These are phyloP conservation scores for Leucoptera coffeella DNA, from an alignment of 2,888 invertebrate genomes.

Conservation along the genomic window DNA sequence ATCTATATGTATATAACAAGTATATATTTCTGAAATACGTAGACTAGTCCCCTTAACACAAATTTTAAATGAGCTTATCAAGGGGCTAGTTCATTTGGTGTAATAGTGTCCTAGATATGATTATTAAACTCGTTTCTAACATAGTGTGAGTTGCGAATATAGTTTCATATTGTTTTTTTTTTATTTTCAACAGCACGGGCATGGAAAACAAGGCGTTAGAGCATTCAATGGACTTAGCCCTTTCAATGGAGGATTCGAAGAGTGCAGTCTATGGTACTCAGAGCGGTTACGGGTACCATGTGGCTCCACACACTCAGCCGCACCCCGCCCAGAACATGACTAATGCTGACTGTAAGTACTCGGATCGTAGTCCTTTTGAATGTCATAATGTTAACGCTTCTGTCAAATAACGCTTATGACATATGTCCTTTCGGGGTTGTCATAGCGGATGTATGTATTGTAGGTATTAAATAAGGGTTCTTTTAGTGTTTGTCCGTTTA, in stretches of 20 bases:
- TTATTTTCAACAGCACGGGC: slow-evolving; percentile 35
- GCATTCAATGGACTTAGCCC: slow-evolving; percentile 78
- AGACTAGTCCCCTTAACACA: neutral
- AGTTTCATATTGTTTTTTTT: neutral
- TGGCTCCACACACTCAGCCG: slow-evolving; percentile 61
- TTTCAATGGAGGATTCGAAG: slow-evolving; percentile 81
- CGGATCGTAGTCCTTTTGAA: too few species aligned
- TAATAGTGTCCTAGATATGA: too few species aligned
- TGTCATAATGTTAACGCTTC: too few species aligned
- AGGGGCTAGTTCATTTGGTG: too few species aligned
- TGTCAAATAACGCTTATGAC: too few species aligned
- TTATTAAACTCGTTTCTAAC: too few species aligned
- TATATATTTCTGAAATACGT: neutral
- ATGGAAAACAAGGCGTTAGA: slow-evolving; percentile 90
- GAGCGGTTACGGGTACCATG: slow-evolving; percentile 81
- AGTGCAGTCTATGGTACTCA: slow-evolving; percentile 78
- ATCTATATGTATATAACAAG: too few species aligned
- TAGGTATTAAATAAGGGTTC: too few species aligned
- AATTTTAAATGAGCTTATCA: too few species aligned
- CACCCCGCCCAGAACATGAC: slow-evolving; percentile 62
- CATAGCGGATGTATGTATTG: too few species aligned
- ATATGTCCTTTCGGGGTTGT: too few species aligned
- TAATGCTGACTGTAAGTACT: slow-evolving; percentile 70
- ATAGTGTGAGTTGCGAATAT: neutral
- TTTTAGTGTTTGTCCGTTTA: too few species aligned